Conservation (phyloP, 1,140 invertebrate species). For the Lasioglossum baleicum region DNA sequence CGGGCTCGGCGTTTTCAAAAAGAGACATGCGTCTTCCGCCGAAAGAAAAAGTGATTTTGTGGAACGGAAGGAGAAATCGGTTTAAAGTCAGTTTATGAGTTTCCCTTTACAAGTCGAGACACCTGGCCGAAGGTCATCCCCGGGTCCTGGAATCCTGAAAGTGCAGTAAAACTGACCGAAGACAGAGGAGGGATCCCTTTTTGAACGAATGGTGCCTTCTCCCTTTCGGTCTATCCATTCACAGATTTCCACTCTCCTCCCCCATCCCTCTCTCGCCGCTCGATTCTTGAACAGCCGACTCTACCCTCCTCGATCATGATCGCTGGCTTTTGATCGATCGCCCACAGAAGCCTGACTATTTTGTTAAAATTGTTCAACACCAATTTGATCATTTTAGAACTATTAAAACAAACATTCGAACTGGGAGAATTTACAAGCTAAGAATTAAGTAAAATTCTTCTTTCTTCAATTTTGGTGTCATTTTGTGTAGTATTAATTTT, state of each 20-base stretch:
- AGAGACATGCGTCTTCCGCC: constrained; percentile 1
- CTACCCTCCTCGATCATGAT: constrained; percentile 49
- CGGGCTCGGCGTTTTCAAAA: not conserved
- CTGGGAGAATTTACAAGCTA: too few species aligned
- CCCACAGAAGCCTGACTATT: not conserved
- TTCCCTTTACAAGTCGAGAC: constrained; percentile 68
- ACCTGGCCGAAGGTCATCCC: constrained; percentile 72
- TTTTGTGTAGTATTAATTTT: too few species aligned
- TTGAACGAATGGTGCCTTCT: constrained; percentile 31
- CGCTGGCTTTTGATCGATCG: constrained; percentile 1
- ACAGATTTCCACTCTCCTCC: constrained; percentile 37
- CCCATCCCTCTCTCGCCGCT: constrained; percentile 26
- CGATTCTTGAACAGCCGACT: constrained; percentile 33
- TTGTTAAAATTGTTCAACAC: not conserved
- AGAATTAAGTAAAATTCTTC: not conserved
- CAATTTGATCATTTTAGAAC: too few species aligned
- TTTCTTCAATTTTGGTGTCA: too few species aligned
- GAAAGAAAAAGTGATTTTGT: constrained; percentile 31
- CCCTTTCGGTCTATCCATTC: constrained; percentile 62
- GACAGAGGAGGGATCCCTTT: constrained; percentile 58
- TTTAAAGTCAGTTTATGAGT: constrained; percentile 71
- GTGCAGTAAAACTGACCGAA: constrained; percentile 72
- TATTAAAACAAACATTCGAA: too few species aligned
- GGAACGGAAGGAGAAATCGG: constrained; percentile 60
- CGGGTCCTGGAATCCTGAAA: constrained; percentile 67